Base-by-base conservation (phyloP, 2,797 vertebrate species). In the Neosalanx taihuensis region DNA sequence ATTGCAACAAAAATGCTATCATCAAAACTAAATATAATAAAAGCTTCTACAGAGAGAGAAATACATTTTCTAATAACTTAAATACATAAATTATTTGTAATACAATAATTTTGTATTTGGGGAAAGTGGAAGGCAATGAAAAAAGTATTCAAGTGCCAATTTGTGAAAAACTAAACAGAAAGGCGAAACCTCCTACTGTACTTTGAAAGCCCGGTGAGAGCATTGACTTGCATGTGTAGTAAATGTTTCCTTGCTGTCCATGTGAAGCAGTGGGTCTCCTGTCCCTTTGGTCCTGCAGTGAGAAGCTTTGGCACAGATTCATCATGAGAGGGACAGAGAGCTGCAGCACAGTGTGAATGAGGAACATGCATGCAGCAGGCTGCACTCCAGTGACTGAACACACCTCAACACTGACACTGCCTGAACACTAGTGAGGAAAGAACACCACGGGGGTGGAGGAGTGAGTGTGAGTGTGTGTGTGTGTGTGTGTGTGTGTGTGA, bases 51-150 rank as follows among this genome's bases (percentile, higher is more conserved):
- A 85, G 75, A 84, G 78, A 87, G 77, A 73, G 79, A 87, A 71
- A 80, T 78, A 86, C 87, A 12, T 75, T 87, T 84, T 86, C 89
- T 90, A 92, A 93, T 93, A 93, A 93, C 90, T 93, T 94, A 93
- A 91, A 91, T 86, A 91, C 77, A 92, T 92, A 92, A 92, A 92
- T 92, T 91, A 93, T 86, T 77, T 78, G 78, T 68, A 84, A 84
- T 84, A 89, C 81, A 88, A 90, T 83, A 87, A 77, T 81, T 77
- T 76, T 86, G 58, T 69, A 81, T 80, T 77, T 69, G 72, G 80
- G 77, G 72, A 69, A 58, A 56, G 51, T 56, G 15, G 73, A 76
- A 70, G 62, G 77, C 73, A 86, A 79, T 73, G 76, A 86, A 85
- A 86, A 89, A 80, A 80, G 65, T 83, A 84, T 73, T 80, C 23